A percentile compares a stretch with the other conserved stretches of the same genome.
These are phyloP conservation scores for Macrostomum lignano DNA, from an alignment of 1,140 invertebrate genomes.

Conservation along the genomic window DNA sequence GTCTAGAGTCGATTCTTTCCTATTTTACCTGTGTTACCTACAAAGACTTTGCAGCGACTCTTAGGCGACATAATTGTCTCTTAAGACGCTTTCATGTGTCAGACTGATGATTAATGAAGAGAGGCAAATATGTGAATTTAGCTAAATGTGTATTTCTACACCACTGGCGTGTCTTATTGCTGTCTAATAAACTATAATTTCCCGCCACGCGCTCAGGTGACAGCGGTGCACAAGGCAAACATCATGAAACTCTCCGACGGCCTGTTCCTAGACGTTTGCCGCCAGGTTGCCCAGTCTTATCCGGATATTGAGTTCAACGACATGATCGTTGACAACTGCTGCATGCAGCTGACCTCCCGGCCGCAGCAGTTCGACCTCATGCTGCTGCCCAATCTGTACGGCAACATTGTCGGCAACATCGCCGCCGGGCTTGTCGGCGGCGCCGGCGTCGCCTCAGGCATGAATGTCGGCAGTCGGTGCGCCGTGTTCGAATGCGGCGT, in stretches of 20 bases:
- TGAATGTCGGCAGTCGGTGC: conserved; percentile 30
- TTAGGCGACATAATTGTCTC: too few species aligned
- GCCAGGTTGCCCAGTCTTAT: conserved; percentile 48
- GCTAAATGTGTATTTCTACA: too few species aligned
- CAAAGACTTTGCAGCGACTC: too few species aligned
- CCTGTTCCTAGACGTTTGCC: conserved; percentile 57
- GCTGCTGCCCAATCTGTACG: conserved; percentile 85
- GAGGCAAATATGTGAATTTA: too few species aligned
- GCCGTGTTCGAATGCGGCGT: conserved; percentile 34
- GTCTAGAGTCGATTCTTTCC: too few species aligned
- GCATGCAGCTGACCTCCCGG: conserved; percentile 64
- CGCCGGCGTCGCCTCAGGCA: conserved; percentile 78
- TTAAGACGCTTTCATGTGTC: too few species aligned
- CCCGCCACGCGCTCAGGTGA: too few species aligned
- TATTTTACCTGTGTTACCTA: too few species aligned
- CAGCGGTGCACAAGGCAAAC: conserved; percentile 74
- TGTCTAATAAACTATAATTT: too few species aligned
- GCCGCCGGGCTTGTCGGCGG: conserved; percentile 81
- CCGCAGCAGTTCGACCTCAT: conserved; percentile 94
- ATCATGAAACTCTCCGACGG: conserved; percentile 98
- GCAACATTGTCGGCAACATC: conserved; percentile 86
- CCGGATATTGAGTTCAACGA: conserved; percentile 72
- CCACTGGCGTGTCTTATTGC: too few species aligned
- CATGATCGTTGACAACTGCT: conserved; percentile 94
- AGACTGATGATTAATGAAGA: too few species aligned